These are phyloP conservation scores for Anoplolepis gracilipes DNA, from an alignment of 1,140 invertebrate species.

Conservation along the genomic window DNA sequence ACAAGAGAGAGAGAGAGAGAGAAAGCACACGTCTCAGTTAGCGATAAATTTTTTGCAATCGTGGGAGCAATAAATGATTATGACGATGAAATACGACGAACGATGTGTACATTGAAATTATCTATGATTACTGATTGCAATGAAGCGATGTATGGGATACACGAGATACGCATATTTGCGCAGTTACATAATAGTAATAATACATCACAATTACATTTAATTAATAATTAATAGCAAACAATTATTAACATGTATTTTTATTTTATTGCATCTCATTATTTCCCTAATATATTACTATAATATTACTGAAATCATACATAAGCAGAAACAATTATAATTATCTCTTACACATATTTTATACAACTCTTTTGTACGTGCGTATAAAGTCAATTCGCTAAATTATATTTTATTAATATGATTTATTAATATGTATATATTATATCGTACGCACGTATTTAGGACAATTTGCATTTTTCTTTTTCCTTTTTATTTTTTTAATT, in stretches of 20 bases:
- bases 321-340: neutral
- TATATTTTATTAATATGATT: neutral
- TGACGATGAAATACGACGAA: slow-evolving; percentile 18
- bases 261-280: neutral
- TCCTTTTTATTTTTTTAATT: too few species aligned
- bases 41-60: slow-evolving; percentile 49
- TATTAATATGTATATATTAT: neutral
- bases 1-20: neutral
- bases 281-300: neutral
- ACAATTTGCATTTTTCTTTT: neutral
- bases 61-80: slow-evolving; percentile 49
- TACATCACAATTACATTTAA: slow-evolving; percentile 8
- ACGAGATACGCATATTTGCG: neutral
- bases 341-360: neutral
- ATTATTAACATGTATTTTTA: slow-evolving; percentile 1
- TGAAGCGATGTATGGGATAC: neutral
- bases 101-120: slow-evolving; percentile 4
- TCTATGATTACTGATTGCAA: slow-evolving; percentile 27
- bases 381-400: neutral
- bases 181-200: slow-evolving; percentile 18
- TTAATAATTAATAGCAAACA: slow-evolving; percentile 19
- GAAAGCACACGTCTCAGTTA: neutral
- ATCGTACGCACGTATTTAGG: neutral
- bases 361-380: neutral
- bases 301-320: neutral